Evolutionary conservation across 2,888 invertebrate species (phyloP).

Genomic region (Drosophila pegasa): DNA sequence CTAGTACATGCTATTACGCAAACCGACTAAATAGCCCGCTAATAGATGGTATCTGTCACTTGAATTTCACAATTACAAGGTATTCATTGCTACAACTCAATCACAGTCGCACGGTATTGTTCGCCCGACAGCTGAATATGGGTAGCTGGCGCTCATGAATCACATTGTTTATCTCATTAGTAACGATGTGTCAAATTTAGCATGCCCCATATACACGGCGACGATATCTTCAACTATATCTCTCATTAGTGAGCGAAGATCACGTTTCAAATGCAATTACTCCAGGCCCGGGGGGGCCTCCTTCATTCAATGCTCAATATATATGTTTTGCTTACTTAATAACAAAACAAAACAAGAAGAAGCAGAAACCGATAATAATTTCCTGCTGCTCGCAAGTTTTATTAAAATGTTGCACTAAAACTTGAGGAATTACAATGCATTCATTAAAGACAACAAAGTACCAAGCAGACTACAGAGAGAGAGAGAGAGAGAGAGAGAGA

Average conservation of each 20-base stretch:
- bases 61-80: constrained; percentile 31
- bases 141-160: constrained; percentile 46
- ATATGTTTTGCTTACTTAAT: constrained; percentile 25
- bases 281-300: too few relatives aligned
- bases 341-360: neutral
- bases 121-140: constrained; percentile 7
- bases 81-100: constrained; percentile 32
- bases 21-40: constrained; percentile 24
- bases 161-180: constrained; percentile 73
- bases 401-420: constrained; percentile 40
- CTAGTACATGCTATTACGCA: constrained; percentile 34
- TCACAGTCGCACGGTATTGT: constrained; percentile 35
- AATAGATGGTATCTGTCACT: constrained; percentile 20
- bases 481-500: constrained; percentile 11
- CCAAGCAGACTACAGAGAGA: constrained; percentile 4
- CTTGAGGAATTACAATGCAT: constrained; percentile 51
- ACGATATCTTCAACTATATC: constrained; percentile 13
- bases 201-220: constrained; percentile 32
- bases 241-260: constrained; percentile 39
- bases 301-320: too few relatives aligned
- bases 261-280: constrained; percentile 53
- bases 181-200: constrained; percentile 71
- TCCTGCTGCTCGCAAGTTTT: constrained; percentile 40
- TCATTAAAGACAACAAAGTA: constrained; percentile 57
- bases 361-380: constrained; percentile 33